Percentiles rank a stretch among this genome's conserved stretches.
Evolutionary conservation across 1,140 invertebrate species (phyloP).

Genomic region (Pseudomyrmex sp.): DNA sequence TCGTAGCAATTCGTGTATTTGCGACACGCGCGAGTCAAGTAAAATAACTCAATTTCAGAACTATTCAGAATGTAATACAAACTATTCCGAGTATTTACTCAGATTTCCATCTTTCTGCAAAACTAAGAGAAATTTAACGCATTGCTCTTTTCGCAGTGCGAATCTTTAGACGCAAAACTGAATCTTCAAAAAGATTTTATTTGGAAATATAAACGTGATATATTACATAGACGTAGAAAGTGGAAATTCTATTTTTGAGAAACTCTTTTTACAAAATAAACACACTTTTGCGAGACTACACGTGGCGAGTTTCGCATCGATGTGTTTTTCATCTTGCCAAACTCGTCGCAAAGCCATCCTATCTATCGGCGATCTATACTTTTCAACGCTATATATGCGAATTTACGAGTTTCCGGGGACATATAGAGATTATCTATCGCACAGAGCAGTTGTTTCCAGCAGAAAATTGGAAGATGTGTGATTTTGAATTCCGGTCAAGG

Average conservation of each 20-base stretch:
- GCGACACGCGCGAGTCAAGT: neutral
- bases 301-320: neutral
- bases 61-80: neutral
- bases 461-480: constrained; percentile 20
- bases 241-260: neutral
- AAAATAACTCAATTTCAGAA: neutral
- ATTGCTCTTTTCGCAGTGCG: neutral
- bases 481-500: constrained; percentile 33
- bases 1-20: neutral
- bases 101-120: neutral
- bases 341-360: constrained; percentile 1
- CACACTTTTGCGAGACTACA: neutral
- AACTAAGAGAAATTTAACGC: neutral
- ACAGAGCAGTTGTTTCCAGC: neutral
- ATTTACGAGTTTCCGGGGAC: constrained; percentile 23
- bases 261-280: neutral
- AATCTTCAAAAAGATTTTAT: neutral
- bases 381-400: constrained; percentile 4
- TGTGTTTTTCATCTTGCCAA: neutral
- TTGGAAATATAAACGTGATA: neutral
- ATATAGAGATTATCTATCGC: constrained; percentile 24
- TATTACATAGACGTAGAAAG: too few species aligned
- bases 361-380: constrained; percentile 34
- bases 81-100: neutral
- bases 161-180: neutral